These are phyloP conservation scores for Cyphomyrus discorhynchus DNA, from an alignment of 2,113 vertebrate species.

Conservation along the genomic window DNA sequence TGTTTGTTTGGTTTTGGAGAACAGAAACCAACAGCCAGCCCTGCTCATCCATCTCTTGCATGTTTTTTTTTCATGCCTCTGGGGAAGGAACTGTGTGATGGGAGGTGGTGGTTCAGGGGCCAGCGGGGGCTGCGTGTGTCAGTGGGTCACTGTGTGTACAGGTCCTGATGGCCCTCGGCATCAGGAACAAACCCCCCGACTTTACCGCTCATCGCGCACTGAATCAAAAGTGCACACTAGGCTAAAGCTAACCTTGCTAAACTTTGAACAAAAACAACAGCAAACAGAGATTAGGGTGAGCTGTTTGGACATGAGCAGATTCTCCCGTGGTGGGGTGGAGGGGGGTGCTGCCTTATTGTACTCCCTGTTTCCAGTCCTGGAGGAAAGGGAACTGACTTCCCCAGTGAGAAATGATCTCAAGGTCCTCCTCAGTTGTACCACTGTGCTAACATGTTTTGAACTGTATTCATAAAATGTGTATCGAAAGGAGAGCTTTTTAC, in stretches of 20 bases:
- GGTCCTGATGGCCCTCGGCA: not conserved
- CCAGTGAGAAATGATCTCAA: not conserved
- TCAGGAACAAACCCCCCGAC: not conserved
- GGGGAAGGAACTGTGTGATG: not conserved
- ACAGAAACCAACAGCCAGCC: not conserved
- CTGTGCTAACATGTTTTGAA: not conserved
- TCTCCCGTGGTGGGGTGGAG: not conserved
- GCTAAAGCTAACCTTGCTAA: not conserved
- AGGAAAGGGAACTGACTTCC: not conserved
- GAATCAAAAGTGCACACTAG: not conserved
- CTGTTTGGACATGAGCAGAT: constrained; percentile 2
- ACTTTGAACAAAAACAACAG: not conserved
- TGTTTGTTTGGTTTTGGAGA: not conserved
- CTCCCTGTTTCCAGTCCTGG: not conserved
- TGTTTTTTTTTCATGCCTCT: not conserved
- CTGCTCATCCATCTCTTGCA: not conserved
- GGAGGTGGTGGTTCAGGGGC: not conserved
- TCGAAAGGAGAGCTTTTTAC: not conserved
- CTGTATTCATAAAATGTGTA: not conserved
- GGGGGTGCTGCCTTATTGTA: not conserved
- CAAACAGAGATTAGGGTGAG: not conserved
- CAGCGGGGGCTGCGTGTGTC: not conserved
- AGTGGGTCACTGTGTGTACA: not conserved
- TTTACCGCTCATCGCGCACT: not conserved
- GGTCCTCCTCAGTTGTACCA: not conserved